These are phyloP conservation scores for Protonemura montana DNA, from an alignment of 2,888 invertebrate genomes.

Conservation along the genomic window DNA sequence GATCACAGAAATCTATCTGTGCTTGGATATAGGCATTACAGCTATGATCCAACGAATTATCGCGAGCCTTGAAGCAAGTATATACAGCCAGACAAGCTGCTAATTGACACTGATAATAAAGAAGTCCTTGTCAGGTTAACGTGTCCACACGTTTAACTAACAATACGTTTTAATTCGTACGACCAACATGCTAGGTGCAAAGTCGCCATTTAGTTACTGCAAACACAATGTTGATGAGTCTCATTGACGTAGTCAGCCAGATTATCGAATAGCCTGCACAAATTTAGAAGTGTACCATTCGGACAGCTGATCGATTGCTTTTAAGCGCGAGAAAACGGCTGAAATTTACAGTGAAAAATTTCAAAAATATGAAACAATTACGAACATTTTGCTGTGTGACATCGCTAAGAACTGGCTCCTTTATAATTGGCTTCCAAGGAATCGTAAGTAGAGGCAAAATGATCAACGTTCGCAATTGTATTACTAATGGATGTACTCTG, in stretches of 20 bases:
- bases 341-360: not conserved
- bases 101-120: not conserved
- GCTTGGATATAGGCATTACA: too few relatives aligned
- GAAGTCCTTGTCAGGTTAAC: not conserved
- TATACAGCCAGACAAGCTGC: not conserved
- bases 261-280: not conserved
- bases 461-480: not conserved
- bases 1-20: too few relatives aligned
- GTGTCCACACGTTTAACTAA: not conserved
- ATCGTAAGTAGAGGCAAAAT: not conserved
- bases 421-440: not conserved
- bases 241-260: not conserved
- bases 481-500: not conserved
- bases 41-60: too few relatives aligned
- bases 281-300: not conserved
- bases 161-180: not conserved
- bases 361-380: not conserved
- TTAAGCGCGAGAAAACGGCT: not conserved
- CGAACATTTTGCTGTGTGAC: not conserved
- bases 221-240: not conserved
- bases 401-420: not conserved
- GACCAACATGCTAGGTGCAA: not conserved
- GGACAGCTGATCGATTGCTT: not conserved
- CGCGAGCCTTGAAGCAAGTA: too few relatives aligned
- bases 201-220: not conserved